Evolutionary conservation across 2,113 vertebrate genomes (phyloP).

Genomic region (Argyrosomus japonicus): DNA sequence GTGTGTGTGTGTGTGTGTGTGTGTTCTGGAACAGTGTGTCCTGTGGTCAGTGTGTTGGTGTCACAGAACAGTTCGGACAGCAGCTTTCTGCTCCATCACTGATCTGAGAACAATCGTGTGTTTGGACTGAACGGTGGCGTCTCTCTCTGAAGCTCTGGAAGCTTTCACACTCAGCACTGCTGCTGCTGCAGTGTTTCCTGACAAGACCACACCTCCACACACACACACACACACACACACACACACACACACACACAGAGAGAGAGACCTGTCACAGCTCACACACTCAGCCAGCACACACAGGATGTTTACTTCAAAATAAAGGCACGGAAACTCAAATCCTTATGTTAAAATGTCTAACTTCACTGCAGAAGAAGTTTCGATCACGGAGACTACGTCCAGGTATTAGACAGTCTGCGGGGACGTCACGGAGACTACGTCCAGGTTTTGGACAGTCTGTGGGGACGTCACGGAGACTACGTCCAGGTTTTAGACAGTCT

Average conservation of each 20-base stretch:
- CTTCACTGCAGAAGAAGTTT: too few relatives aligned
- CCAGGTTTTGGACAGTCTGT: too few relatives aligned
- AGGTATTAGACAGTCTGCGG: too few relatives aligned
- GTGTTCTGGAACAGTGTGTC: not conserved
- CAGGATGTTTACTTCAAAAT: conserved; percentile 51
- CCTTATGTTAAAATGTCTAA: too few relatives aligned
- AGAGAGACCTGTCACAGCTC: not conserved
- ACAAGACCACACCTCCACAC: conserved; percentile 46
- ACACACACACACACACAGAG: not conserved
- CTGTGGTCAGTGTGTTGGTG: not conserved
- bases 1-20: not conserved
- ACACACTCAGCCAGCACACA: not conserved
- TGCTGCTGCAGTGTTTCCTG: conserved; percentile 63
- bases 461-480: too few relatives aligned
- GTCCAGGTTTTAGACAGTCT: too few relatives aligned
- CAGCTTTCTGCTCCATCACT: not conserved
- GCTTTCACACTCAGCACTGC: conserved; percentile 28
- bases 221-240: conserved; percentile 1
- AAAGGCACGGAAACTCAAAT: conserved; percentile 10
- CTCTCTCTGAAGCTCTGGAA: conserved; percentile 20
- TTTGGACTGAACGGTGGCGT: not conserved
- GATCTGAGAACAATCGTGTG: conserved; percentile 2
- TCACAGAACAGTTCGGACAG: not conserved
- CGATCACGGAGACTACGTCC: too few relatives aligned
- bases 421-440: too few relatives aligned